Base-by-base conservation (phyloP, 2,113 vertebrate species). In the Crocuta crocuta region DNA sequence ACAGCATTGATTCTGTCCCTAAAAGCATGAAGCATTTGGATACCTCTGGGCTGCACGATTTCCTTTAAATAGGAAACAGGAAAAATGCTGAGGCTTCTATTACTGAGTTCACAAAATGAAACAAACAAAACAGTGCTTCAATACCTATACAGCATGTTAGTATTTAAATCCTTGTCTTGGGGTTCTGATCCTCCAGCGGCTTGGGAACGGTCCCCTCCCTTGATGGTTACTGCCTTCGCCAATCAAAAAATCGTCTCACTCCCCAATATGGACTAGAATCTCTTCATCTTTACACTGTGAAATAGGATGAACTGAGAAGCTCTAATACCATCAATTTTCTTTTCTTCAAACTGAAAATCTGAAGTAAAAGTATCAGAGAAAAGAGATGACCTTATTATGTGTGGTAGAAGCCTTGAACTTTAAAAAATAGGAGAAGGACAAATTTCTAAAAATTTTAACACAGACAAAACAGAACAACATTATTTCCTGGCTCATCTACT, bases 141-240 rank as follows among this genome's bases (percentile, higher is more conserved):
- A 17, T 24, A 5, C n/a, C 61, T 48, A 26, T 2, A 31, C 9
- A 71, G 4, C 0, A 28, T 0, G 28, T 12, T 12, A 1, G 5
- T 33, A 2, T 12, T 63, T 66, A 55, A 35, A 13, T 12, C 45
- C 61, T 39, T 5, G 65, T 43, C 70, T 73, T 15, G 2, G 33
- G 71, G 13, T 39, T 35, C 70, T 31, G 6, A 4, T 7, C 3
- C 11, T 31, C 48, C 15, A 3, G 48, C 5, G 4, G 3, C 68
- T 76, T 24, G 35, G 11, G 78, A 70, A 70, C 7, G 23, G 15
- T 50, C 50, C 11, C 35, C 11, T 21, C 15, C 15, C 24, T 68
- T 10, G 0, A 26, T 16, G 9, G 58, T 24, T 2, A 43, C 19
- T 1, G 31, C 2, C 16, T 12, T 93, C 1, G 2, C 58, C n/a